Conservation (phyloP, 2,888 invertebrate genomes). For the Trissolcus japonicus region DNA sequence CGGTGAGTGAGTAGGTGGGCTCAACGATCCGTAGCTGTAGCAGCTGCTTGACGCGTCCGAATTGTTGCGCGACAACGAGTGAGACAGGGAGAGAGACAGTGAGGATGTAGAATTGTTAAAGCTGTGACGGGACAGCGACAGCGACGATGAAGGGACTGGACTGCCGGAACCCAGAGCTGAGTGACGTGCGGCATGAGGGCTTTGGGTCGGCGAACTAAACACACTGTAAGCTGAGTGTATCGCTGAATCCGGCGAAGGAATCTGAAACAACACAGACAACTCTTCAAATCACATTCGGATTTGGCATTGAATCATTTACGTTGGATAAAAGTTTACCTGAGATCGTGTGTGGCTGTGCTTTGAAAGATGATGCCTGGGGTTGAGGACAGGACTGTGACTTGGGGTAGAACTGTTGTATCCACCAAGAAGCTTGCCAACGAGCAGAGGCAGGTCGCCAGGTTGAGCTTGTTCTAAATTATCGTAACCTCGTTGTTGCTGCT, state of each 20-base stretch:
- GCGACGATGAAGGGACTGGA: constrained; percentile 74
- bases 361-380: constrained; percentile 75
- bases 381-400: constrained; percentile 81
- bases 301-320: no score
- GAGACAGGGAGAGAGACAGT: constrained; percentile 81
- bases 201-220: constrained; percentile 90
- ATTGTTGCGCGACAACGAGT: constrained; percentile 91
- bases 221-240: constrained; percentile 92
- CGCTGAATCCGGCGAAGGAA: constrained; percentile 91
- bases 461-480: constrained; percentile 70
- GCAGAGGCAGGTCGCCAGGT: constrained; percentile 76
- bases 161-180: constrained; percentile 78
- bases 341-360: constrained; percentile 75
- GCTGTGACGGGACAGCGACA: constrained; percentile 73
- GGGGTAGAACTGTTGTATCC: constrained; percentile 82
- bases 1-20: constrained; percentile 89
- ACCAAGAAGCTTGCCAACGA: constrained; percentile 81
- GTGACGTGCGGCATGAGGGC: constrained; percentile 90
- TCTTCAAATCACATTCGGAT: no score
- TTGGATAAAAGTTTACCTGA: constrained; percentile 64
- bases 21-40: constrained; percentile 84
- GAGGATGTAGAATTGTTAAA: constrained; percentile 76
- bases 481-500: constrained; percentile 66
- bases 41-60: constrained; percentile 94
- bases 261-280: constrained; percentile 55